A percentile compares a stretch with the other conserved stretches of the same genome.
Evolutionary conservation across 2,888 invertebrate species (phyloP).

Genomic region (Harpalus rubripes): DNA sequence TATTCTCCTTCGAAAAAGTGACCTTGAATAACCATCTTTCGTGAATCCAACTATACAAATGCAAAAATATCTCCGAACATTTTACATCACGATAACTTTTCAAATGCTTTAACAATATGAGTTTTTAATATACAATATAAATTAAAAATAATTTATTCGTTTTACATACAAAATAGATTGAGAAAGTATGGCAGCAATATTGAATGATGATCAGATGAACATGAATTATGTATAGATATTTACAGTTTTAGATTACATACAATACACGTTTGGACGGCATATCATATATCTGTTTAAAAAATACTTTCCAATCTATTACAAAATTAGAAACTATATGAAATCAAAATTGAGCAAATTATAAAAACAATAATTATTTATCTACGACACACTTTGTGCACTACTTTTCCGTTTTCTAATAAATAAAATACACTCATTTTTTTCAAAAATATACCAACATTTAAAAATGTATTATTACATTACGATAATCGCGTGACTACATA

Average conservation of each 20-base stretch:
- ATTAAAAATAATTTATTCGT: constrained; percentile 51
- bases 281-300: not conserved
- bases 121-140: constrained; percentile 38
- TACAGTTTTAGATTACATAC: not conserved
- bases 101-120: constrained; percentile 45
- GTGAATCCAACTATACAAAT: too few species aligned
- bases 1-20: too few species aligned
- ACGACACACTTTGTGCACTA: too few species aligned
- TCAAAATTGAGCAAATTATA: not conserved
- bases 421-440: too few species aligned
- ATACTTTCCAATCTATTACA: constrained; percentile 6
- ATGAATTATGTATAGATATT: too few species aligned
- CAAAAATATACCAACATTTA: too few species aligned
- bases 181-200: constrained; percentile 5
- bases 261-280: not conserved
- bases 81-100: constrained; percentile 41
- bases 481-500: too few species aligned
- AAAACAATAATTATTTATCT: too few species aligned
- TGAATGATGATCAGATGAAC: not conserved
- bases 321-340: not conserved
- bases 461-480: too few species aligned
- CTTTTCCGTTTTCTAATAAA: too few species aligned
- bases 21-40: too few species aligned
- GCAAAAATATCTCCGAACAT: constrained; percentile 41
- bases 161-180: constrained; percentile 21